phyloP scores from a whole-genome alignment of 2,113 vertebrate genomes.

The Camelus bactrianus region DNA sequence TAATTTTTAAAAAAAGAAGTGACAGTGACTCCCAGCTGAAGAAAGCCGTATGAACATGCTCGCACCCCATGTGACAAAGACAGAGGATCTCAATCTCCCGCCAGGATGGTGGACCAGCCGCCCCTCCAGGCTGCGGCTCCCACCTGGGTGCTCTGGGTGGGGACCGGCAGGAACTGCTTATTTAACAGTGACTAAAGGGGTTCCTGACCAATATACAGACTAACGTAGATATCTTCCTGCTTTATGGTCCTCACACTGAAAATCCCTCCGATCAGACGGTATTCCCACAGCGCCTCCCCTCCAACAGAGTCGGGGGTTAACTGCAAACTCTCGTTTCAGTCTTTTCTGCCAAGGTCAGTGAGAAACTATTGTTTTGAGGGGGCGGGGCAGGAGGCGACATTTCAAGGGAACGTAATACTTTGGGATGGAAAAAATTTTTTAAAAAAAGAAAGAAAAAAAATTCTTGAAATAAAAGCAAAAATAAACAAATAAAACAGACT shows the following conservation, averaged over 20 bases:
- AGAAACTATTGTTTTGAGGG: not conserved
- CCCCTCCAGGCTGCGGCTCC: not conserved
- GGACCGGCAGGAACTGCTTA: not conserved
- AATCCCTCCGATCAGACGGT: not conserved
- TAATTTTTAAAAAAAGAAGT: no score
- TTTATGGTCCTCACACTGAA: not conserved
- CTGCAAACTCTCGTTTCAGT: not conserved
- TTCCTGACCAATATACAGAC: not conserved
- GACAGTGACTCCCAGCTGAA: not conserved
- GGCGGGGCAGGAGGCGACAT: rapidly evolving
- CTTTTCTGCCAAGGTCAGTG: not conserved
- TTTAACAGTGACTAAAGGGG: not conserved
- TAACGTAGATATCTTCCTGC: not conserved
- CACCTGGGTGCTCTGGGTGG: not conserved
- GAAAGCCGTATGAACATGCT: not conserved
- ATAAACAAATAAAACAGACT: no score
- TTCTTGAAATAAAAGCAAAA: no score
- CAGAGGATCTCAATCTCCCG: not conserved
- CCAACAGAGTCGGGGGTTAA: not conserved
- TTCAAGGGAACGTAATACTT: not conserved
- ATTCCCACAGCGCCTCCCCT: not conserved
- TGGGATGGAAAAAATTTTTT: not conserved
- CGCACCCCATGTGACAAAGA: not conserved
- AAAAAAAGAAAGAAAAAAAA: not conserved
- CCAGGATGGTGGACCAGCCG: not conserved